phyloP scores from a whole-genome alignment of 2,113 vertebrate genomes.

The Cariama cristata region DNA sequence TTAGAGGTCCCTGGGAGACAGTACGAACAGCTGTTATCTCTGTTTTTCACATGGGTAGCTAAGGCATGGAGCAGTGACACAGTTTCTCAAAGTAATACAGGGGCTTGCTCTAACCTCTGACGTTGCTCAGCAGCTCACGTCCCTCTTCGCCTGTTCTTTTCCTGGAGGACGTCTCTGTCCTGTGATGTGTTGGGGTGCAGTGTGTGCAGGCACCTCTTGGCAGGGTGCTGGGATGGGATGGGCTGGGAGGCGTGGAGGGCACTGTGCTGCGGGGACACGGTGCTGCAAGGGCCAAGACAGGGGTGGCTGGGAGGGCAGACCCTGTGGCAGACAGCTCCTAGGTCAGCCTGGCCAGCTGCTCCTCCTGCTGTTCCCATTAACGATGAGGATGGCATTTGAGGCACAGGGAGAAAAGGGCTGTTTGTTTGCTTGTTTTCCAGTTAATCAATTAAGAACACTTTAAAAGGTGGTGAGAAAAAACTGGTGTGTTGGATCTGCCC shows the following conservation, averaged over 20 bases:
- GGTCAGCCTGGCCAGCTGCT: neutral
- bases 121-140: neutral
- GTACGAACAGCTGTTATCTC: neutral
- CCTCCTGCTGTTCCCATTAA: neutral
- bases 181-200: accelerated
- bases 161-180: neutral
- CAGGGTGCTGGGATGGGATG: neutral
- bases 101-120: neutral
- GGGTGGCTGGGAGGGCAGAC: neutral
- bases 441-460: neutral
- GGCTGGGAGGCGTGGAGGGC: neutral
- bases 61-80: neutral
- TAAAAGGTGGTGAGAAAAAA: neutral
- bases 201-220: accelerated
- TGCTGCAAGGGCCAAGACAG: neutral
- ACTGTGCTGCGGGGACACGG: accelerated
- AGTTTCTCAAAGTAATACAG: neutral
- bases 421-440: neutral
- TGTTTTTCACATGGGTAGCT: neutral
- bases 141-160: neutral
- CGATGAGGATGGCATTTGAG: neutral
- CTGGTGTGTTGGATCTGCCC: neutral
- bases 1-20: neutral
- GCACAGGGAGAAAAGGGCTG: neutral
- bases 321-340: neutral